A percentile compares a stretch with the other conserved stretches of the same genome.
Evolutionary conservation across 2,888 invertebrate genomes (phyloP).

Genomic region (Stenotaenia linearis): DNA sequence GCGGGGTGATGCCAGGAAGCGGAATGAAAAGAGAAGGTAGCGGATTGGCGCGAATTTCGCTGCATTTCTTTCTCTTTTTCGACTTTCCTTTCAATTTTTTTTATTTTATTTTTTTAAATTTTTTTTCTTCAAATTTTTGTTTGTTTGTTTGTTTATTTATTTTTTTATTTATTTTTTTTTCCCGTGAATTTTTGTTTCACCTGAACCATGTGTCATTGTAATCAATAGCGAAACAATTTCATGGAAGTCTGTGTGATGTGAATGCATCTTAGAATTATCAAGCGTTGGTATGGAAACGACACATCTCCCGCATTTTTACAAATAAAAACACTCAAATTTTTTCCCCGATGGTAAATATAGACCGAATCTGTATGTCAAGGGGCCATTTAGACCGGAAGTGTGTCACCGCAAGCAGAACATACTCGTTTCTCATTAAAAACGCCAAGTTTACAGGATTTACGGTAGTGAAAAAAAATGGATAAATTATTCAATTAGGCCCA

Average conservation of each 20-base stretch:
- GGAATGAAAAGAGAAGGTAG: neutral
- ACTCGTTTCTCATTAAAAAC: neutral
- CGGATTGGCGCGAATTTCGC: neutral
- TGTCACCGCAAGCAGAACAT: neutral
- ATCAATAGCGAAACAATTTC: neutral
- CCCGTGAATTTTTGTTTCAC: neutral
- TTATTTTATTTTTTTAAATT: neutral
- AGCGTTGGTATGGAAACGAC: neutral
- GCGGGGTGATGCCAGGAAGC: neutral
- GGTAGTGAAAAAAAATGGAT: no score
- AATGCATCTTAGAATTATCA: neutral
- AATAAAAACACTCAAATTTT: neutral
- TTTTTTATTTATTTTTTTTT: neutral
- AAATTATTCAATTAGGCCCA: no score
- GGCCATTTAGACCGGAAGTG: neutral
- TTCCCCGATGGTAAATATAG: no score
- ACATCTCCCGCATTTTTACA: neutral
- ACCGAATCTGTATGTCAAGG: neutral
- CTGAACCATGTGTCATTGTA: neutral
- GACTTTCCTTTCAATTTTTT: neutral
- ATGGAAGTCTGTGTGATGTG: neutral
- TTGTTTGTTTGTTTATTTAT: neutral
- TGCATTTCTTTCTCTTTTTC: neutral
- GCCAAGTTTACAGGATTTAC: no score
- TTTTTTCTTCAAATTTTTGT: neutral